Evolutionary conservation across 2,888 invertebrate species (phyloP), one percentile per base, ranked within the genome.

Genomic region (Ennomos fuscantarius): DNA sequence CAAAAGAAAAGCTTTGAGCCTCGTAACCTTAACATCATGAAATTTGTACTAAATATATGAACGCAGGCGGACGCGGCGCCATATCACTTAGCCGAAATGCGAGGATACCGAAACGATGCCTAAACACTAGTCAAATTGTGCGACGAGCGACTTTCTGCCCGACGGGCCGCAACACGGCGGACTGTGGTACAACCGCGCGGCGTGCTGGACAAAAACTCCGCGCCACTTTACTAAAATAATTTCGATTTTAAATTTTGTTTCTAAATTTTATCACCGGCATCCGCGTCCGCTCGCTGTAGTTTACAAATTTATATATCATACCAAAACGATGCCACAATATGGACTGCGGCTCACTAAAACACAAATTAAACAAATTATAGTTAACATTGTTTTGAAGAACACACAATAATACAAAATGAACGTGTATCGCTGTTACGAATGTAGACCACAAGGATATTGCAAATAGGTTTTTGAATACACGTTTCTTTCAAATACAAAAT

Each of bases 1-100:
- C 79, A 78, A 91, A 90, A 89, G 87, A 90, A 91, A 90, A 87
- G 92, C 91, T 92, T 92, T 92, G 91, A 92, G 92, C 92, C 92
- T 89, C 87, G 89, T 90, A 87, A 91, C 86, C 91, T 92, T 92
- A 91, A 91, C 87, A 88, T 90, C 89, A 84, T 90, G 91, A 90
- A 92, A 92, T 92, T 92, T 92, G 92, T 92, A 92, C 92, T 92
- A 92, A 92, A 91, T 89, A 92, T 89, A 90, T 90, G 90, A 84
- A 84, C 84, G 84, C 86, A 75, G 86, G 87, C 86, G 87, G 86
- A 87, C 89, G 87, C 91, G 87, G 87, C 57, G 74, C 83, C 85
- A 81, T 81, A 87, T 84, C 83, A 90, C 91, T 92, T 92, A 92
- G 90, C 90, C 92, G 86, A 90, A 92, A 91, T 92, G 92, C 92